These are phyloP conservation scores for Cynodonichthys magdalenae DNA, from an alignment of 2,797 vertebrate genomes.

Conservation along the genomic window DNA sequence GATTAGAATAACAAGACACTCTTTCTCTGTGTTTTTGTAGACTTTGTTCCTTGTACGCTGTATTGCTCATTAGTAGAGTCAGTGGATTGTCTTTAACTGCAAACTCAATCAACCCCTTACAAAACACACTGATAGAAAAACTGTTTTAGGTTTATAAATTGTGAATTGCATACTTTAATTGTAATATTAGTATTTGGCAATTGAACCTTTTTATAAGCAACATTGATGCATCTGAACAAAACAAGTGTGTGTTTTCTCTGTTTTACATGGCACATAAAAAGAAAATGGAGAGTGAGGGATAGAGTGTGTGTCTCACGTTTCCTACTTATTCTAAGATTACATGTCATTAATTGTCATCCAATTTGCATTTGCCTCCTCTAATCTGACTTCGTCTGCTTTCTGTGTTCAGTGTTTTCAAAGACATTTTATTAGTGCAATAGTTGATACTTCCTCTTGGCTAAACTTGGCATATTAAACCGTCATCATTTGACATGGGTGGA, in stretches of 20 bases:
- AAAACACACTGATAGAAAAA: conserved; percentile 9
- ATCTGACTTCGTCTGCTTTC: neutral
- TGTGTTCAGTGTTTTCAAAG: conserved; percentile 3
- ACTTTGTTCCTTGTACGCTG: conserved; percentile 24
- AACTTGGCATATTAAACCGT: neutral
- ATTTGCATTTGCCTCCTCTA: neutral
- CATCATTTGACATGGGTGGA: conserved; percentile 15
- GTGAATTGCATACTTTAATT: conserved; percentile 8
- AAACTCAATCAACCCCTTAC: neutral
- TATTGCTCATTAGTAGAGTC: conserved; percentile 35
- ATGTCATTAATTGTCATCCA: neutral
- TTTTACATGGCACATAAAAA: conserved; percentile 7
- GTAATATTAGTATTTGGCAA: neutral
- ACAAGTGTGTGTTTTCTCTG: neutral
- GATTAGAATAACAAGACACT: conserved; percentile 3
- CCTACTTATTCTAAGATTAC: conserved; percentile 31
- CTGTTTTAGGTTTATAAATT: neutral
- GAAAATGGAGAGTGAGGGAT: neutral
- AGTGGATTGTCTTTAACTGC: conserved; percentile 12
- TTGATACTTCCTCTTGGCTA: conserved; percentile 4
- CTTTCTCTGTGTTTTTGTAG: conserved; percentile 6
- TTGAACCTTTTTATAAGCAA: neutral
- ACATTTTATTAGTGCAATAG: conserved; percentile 1
- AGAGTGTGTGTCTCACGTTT: conserved; percentile 33
- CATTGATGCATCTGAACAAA: neutral